phyloP scores from a whole-genome alignment of 2,113 vertebrate species.

The Hypomesus transpacificus region DNA sequence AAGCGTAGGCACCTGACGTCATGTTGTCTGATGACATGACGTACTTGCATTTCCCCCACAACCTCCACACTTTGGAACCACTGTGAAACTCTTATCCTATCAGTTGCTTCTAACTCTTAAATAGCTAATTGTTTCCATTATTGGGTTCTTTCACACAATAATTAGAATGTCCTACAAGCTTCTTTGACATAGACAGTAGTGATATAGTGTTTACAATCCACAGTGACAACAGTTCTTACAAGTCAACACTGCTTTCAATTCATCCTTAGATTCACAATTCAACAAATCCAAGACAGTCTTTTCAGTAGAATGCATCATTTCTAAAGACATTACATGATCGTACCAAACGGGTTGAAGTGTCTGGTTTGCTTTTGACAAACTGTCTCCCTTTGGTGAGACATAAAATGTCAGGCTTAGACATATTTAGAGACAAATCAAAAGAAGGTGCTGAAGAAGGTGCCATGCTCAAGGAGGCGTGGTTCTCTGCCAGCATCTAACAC shows the following conservation, averaged over 20 bases:
- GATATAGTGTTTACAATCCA: too few species aligned
- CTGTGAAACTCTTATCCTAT: too few species aligned
- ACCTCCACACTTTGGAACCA: neutral
- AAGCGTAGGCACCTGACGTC: neutral
- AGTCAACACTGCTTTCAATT: neutral
- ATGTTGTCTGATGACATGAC: neutral
- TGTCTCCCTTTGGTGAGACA: neutral
- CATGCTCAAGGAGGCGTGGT: neutral
- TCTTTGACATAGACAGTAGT: too few species aligned
- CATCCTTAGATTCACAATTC: neutral
- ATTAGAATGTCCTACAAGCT: too few species aligned
- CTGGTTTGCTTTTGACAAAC: neutral
- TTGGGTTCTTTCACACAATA: too few species aligned
- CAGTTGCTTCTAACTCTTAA: too few species aligned
- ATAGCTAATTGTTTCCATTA: too few species aligned
- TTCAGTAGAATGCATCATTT: too few species aligned
- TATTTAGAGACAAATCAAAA: conserved; percentile 15
- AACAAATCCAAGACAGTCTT: neutral
- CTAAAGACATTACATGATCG: too few species aligned
- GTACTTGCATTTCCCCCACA: neutral
- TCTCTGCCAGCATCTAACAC: conserved; percentile 2
- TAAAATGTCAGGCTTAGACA: conserved; percentile 5
- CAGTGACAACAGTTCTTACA: too few species aligned
- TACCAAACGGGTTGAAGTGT: neutral
- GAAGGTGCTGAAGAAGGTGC: neutral